These are phyloP conservation scores for Azemiops feae DNA, from an alignment of 2,113 vertebrate species.

Conservation along the genomic window DNA sequence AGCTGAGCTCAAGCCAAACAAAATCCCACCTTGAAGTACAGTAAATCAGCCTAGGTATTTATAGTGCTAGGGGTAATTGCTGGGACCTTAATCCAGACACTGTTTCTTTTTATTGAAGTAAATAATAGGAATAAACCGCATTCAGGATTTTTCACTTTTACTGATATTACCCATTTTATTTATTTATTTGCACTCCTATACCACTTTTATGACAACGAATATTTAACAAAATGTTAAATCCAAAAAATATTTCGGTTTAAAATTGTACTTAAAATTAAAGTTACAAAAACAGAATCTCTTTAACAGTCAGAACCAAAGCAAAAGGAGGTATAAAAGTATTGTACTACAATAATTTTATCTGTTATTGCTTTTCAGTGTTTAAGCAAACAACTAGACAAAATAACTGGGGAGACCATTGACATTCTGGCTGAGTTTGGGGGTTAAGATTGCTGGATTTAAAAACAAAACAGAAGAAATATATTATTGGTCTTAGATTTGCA, in stretches of 20 bases:
- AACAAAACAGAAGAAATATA: background rate
- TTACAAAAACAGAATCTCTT: background rate
- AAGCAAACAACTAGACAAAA: background rate
- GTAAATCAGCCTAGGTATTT: background rate
- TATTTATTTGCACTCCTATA: background rate
- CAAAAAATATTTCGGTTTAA: background rate
- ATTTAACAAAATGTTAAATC: background rate
- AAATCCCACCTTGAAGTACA: background rate
- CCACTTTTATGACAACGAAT: background rate
- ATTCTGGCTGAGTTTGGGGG: background rate
- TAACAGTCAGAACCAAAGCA: background rate
- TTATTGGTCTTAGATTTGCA: background rate
- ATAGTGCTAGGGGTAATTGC: background rate
- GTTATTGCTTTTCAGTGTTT: background rate
- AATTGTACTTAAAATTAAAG: background rate
- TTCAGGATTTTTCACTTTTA: constrained; percentile 17
- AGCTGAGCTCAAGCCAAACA: background rate
- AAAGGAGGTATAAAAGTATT: background rate
- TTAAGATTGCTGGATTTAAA: background rate
- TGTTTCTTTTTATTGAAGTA: background rate
- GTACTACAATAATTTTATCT: background rate
- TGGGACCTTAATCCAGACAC: background rate
- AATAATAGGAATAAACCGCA: background rate
- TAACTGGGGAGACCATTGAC: background rate
- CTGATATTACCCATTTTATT: background rate